These are phyloP conservation scores for Pocillopora damicornis DNA, from an alignment of 64 coral and sea anemone genomes.

Conservation along the genomic window DNA sequence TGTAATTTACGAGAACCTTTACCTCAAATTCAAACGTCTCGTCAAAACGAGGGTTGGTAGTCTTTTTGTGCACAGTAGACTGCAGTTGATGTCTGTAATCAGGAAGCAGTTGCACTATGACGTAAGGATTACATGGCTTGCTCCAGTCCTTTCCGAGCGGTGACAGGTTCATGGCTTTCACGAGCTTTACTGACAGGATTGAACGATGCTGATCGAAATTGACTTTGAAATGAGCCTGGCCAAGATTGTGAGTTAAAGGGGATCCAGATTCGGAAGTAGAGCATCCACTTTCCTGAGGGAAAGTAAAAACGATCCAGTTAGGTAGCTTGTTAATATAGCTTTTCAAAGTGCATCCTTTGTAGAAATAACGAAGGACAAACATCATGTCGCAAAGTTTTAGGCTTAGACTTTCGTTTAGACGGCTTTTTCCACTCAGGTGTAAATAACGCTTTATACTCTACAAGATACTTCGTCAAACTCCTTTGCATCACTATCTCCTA, in stretches of 20 bases:
- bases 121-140: constrained; percentile 75
- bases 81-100: constrained; percentile 77
- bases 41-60: constrained; percentile 66
- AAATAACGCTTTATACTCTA: too few relatives aligned
- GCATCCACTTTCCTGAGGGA: constrained; percentile 33
- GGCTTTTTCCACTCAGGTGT: too few relatives aligned
- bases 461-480: too few relatives aligned
- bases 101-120: constrained; percentile 66
- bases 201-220: constrained; percentile 57
- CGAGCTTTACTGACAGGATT: constrained; percentile 46
- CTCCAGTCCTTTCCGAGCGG: constrained; percentile 43
- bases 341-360: too few relatives aligned
- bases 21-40: constrained; percentile 89
- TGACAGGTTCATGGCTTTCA: constrained; percentile 58
- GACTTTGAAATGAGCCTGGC: constrained; percentile 64
- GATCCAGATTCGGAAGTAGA: background rate
- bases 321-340: too few relatives aligned
- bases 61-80: constrained; percentile 72
- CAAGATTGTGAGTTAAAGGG: constrained; percentile 33
- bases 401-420: too few relatives aligned
- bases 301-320: too few relatives aligned
- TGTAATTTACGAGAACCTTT: background rate
- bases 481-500: too few relatives aligned
- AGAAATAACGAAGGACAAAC: too few relatives aligned
- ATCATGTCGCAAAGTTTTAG: too few relatives aligned